Conservation (phyloP, 2,113 vertebrate species). For the Cromileptes altivelis region DNA sequence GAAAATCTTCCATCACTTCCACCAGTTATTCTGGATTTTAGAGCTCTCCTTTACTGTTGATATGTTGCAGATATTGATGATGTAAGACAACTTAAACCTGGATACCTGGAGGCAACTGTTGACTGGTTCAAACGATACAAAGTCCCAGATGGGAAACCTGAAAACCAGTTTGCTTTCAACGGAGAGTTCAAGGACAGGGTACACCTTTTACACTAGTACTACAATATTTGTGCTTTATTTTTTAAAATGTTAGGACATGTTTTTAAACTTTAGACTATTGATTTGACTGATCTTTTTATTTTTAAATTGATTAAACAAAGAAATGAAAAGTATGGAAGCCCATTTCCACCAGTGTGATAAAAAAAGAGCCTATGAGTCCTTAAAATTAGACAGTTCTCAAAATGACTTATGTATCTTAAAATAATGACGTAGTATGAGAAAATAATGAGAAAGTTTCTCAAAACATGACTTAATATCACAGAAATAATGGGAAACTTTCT, state of each 20-base stretch:
- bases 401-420: too few relatives aligned
- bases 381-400: too few relatives aligned
- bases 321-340: background rate
- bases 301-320: background rate
- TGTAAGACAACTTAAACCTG: constrained; percentile 72
- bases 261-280: background rate
- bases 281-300: background rate
- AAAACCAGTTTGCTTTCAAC: constrained; percentile 94
- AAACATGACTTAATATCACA: too few relatives aligned
- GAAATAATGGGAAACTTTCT: too few relatives aligned
- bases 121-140: constrained; percentile 96
- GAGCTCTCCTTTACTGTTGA: background rate
- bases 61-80: constrained; percentile 71
- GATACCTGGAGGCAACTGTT: constrained; percentile 92
- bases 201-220: background rate
- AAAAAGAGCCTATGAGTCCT: too few relatives aligned
- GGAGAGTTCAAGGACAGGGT: constrained; percentile 95
- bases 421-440: too few relatives aligned
- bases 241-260: background rate
- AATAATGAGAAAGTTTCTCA: too few relatives aligned
- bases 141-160: constrained; percentile 96
- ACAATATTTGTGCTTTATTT: background rate
- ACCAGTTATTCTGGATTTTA: background rate
- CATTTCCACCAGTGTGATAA: too few relatives aligned
- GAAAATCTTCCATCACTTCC: background rate